Base-by-base conservation (phyloP, 2,113 vertebrate genomes). In the Salminus brasiliensis region DNA sequence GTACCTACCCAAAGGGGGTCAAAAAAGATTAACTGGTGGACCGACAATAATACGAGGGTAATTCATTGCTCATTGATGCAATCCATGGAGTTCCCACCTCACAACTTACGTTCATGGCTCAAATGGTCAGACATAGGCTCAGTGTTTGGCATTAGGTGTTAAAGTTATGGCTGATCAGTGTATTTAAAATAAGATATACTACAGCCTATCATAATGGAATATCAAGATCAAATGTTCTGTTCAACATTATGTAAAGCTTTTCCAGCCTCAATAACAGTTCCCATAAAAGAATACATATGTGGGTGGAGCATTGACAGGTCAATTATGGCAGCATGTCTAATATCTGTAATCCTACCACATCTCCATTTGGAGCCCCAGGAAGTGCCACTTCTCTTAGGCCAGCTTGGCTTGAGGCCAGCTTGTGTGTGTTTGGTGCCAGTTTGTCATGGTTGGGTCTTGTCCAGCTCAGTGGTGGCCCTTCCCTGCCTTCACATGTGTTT, bases 391-490 rank as follows among this genome's bases (percentile, higher is more conserved):
- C 30, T 52, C 41, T 23, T 41, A 29, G 34, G 41, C 34, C 36
- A 36, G 75, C 36, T 79, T 68, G 76, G n/a, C n/a, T n/a, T n/a
- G 27, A 45, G 34, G 41, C 34, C 36, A 36, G 75, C 36, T 79
- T 68, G 76, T 82, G 79, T 79, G 80, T 72, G 27, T 69, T 78
- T 74, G 32, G 13, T 72, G 30, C 62, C 34, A 18, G 41, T 78
- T 74, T 78, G 59, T 76, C 55, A 30, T 72, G 45, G 57, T 80
- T 76, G 75, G 75, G 68, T 59, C 59, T 30, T 30, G 27, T 82
- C 79, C 81, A 83, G n/a, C 79, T 72, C 67, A 76, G 18, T 47
- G 60, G 43, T 72, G 75, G 72, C 71, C 72, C 81, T 85, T 60
- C 75, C 81, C 78, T 72, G 70, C 45, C 74, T 47, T n/a, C 72